phyloP scores from a whole-genome alignment of 2,888 invertebrate species.

The Ethmia dodecea region DNA sequence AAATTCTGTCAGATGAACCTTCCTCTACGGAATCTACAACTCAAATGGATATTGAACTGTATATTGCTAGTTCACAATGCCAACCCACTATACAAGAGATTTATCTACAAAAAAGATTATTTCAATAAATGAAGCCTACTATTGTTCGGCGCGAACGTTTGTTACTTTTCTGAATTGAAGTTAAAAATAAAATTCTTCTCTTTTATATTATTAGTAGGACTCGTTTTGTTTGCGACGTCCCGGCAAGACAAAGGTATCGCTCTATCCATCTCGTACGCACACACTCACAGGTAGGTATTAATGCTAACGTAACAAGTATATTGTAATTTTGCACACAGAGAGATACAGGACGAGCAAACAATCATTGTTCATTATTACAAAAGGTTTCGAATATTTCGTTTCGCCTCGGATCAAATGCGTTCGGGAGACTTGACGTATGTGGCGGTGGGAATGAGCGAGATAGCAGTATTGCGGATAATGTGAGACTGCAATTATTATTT shows the following conservation, averaged over 20 bases:
- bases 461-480: conserved; percentile 39
- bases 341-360: conserved; percentile 75
- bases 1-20: conserved; percentile 44
- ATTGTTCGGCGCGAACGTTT: conserved; percentile 71
- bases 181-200: conserved; percentile 76
- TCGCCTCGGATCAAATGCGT: conserved; percentile 69
- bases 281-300: conserved; percentile 56
- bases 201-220: conserved; percentile 73
- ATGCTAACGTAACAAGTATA: conserved; percentile 73
- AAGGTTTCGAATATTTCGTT: conserved; percentile 74
- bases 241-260: conserved; percentile 74
- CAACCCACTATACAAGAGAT: conserved; percentile 67
- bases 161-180: conserved; percentile 75
- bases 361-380: conserved; percentile 78
- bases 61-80: conserved; percentile 52
- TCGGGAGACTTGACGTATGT: conserved; percentile 59
- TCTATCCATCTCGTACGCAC: conserved; percentile 71
- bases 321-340: conserved; percentile 77
- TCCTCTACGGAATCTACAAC: conserved; percentile 46
- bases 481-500: conserved; percentile 74
- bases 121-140: conserved; percentile 72
- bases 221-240: conserved; percentile 75
- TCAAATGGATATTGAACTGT: conserved; percentile 59
- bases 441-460: conserved; percentile 55
- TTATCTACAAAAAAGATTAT: conserved; percentile 77